These are phyloP conservation scores for Tetramorium bicarinatum DNA, from an alignment of 2,888 invertebrate species.

Conservation along the genomic window DNA sequence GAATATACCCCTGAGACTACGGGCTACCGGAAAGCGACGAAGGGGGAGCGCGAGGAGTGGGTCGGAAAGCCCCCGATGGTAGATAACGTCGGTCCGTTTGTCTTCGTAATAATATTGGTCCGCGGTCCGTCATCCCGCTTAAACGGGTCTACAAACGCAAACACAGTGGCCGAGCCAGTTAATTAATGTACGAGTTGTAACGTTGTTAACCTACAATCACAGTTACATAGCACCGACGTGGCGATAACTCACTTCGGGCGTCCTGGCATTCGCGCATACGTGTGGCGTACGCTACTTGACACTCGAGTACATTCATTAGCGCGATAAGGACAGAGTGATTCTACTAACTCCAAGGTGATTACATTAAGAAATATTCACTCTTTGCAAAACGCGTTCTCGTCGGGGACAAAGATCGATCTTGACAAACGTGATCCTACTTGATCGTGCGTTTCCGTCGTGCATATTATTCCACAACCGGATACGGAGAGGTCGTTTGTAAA, in stretches of 20 bases:
- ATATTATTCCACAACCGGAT: constrained; percentile 61
- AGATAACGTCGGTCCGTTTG: constrained; percentile 80
- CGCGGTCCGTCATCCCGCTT: constrained; percentile 69
- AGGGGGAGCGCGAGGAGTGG: constrained; percentile 53
- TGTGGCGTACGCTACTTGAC: not conserved
- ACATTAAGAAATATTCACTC: not conserved
- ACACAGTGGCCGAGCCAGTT: constrained; percentile 75
- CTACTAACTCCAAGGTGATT: not conserved
- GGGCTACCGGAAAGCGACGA: constrained; percentile 35
- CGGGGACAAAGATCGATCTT: constrained; percentile 68
- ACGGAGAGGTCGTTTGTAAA: not conserved
- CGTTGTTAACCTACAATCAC: constrained; percentile 75
- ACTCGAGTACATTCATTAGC: constrained; percentile 8
- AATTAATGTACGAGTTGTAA: constrained; percentile 81
- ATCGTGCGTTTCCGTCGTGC: constrained; percentile 58
- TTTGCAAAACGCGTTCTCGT: constrained; percentile 60
- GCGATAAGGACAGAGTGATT: not conserved
- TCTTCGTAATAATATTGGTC: constrained; percentile 79
- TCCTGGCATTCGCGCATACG: constrained; percentile 27
- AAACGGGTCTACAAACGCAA: constrained; percentile 77
- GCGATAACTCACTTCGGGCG: constrained; percentile 40
- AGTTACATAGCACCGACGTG: constrained; percentile 57
- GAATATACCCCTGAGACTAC: constrained; percentile 75
- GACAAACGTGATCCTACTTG: constrained; percentile 64
- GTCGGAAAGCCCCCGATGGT: constrained; percentile 75